These are phyloP conservation scores for Ormyrus labotus DNA, from an alignment of 2,888 invertebrate genomes.

Conservation along the genomic window DNA sequence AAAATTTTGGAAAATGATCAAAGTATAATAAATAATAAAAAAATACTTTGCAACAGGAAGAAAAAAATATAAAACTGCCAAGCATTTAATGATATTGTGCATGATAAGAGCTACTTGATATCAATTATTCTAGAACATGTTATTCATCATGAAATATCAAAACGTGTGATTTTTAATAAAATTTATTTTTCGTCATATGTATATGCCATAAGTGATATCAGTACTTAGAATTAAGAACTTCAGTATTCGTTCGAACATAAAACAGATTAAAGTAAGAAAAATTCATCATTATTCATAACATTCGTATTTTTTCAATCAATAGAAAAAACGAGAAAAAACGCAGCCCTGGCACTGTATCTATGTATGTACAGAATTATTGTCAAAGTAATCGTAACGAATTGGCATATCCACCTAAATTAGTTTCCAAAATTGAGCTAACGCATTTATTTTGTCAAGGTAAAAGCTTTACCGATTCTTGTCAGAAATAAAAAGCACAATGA, in stretches of 20 bases:
- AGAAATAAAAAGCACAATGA: too few relatives aligned
- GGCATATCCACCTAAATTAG: slow-evolving; percentile 46
- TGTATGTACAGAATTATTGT: slow-evolving; percentile 55
- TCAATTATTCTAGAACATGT: neutral
- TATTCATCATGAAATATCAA: neutral
- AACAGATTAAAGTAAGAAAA: slow-evolving; percentile 49
- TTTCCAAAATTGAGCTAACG: slow-evolving; percentile 27
- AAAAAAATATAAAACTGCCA: too few relatives aligned
- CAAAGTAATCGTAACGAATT: slow-evolving; percentile 51
- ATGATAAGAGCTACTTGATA: too few relatives aligned
- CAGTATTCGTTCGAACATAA: slow-evolving; percentile 48
- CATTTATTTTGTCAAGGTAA: slow-evolving; percentile 13
- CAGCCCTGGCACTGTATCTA: slow-evolving; percentile 51
- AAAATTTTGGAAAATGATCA: too few relatives aligned
- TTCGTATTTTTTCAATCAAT: slow-evolving; percentile 28
- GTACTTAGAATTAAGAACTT: slow-evolving; percentile 52
- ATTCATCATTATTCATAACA: slow-evolving; percentile 48
- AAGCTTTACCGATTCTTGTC: slow-evolving; percentile 39
- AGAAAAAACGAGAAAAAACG: slow-evolving; percentile 43
- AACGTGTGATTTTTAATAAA: slow-evolving; percentile 47
- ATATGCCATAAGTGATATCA: slow-evolving; percentile 50
- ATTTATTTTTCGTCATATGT: slow-evolving; percentile 53
- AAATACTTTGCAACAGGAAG: too few relatives aligned
- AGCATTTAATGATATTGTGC: too few relatives aligned
- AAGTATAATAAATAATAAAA: too few relatives aligned